Evolutionary conservation across 2,113 vertebrate species (phyloP).

Genomic region (Gallinago undulata): DNA sequence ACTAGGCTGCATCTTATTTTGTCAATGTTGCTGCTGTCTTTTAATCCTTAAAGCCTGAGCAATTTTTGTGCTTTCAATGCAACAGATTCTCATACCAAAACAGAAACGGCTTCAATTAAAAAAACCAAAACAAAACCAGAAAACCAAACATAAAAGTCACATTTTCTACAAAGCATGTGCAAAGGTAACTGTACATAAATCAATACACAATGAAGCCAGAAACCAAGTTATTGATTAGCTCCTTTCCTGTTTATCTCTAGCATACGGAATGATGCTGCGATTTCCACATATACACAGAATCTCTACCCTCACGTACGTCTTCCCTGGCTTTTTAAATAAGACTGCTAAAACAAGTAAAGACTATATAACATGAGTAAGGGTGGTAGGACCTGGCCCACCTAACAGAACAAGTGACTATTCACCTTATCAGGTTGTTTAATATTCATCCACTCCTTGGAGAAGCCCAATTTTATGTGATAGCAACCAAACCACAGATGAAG

Average conservation of each 20-base stretch:
- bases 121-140: background rate
- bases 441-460: background rate
- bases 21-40: background rate
- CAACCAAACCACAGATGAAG: background rate
- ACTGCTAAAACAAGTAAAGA: background rate
- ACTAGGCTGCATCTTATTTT: background rate
- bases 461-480: background rate
- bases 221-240: slow-evolving; percentile 49
- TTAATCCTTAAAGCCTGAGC: background rate
- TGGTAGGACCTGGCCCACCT: background rate
- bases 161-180: background rate
- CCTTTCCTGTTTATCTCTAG: slow-evolving; percentile 9
- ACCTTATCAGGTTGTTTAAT: background rate
- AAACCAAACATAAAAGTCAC: background rate
- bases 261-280: slow-evolving; percentile 21
- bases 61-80: background rate
- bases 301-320: background rate
- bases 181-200: slow-evolving; percentile 47
- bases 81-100: background rate
- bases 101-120: background rate
- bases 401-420: background rate
- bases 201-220: slow-evolving; percentile 41
- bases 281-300: background rate
- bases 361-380: background rate
- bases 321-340: background rate